Percentiles rank a stretch among this genome's conserved stretches.
phyloP scores from a whole-genome alignment of 2,113 vertebrate genomes.

The Alosa alosa region DNA sequence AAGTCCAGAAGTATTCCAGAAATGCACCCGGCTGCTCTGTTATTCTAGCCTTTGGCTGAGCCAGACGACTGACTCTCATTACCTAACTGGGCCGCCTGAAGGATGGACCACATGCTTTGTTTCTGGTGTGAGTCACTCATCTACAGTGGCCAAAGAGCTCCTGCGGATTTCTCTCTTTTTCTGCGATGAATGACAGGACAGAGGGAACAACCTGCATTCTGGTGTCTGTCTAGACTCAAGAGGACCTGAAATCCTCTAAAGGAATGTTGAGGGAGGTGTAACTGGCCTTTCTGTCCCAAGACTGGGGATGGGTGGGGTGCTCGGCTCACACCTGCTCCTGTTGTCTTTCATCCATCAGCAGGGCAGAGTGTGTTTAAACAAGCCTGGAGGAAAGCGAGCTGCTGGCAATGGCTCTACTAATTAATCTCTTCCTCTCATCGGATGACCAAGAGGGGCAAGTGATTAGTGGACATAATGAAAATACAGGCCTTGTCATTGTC shows the following conservation, averaged over 20 bases:
- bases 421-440: constrained; percentile 50
- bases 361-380: constrained; percentile 35
- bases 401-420: constrained; percentile 33
- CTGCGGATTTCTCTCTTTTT: too few relatives aligned
- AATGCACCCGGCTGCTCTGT: constrained; percentile 72
- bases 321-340: constrained; percentile 32
- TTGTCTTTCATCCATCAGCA: constrained; percentile 31
- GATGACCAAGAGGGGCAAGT: constrained; percentile 36
- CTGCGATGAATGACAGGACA: not conserved
- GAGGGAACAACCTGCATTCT: not conserved
- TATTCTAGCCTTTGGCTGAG: constrained; percentile 64
- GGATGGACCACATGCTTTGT: not conserved
- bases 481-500: constrained; percentile 44
- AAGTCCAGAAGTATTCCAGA: constrained; percentile 80
- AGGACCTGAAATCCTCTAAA: not conserved
- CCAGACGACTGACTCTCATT: constrained; percentile 48
- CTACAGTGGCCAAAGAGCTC: too few relatives aligned
- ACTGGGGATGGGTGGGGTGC: constrained; percentile 49
- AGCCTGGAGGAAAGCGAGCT: constrained; percentile 32
- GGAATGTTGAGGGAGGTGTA: not conserved
- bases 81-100: constrained; percentile 44
- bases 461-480: constrained; percentile 52
- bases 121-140: not conserved
- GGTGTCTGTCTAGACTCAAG: not conserved
- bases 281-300: not conserved